Percentiles rank a stretch among this genome's conserved stretches.
Conservation (phyloP, 2,797 vertebrate species). For the Phoxinus dragarum region DNA sequence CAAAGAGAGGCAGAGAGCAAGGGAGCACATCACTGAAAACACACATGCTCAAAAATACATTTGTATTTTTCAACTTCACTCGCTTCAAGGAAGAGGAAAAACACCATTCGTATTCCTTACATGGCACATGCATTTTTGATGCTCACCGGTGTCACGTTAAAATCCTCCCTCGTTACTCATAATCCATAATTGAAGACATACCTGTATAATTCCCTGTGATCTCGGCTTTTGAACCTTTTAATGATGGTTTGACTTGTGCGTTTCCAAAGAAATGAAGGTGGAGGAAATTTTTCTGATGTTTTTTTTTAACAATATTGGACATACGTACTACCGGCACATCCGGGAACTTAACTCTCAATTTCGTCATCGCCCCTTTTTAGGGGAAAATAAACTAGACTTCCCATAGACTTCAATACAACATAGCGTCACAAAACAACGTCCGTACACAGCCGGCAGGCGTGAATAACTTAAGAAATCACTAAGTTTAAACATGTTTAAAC, state of each 20-base stretch:
- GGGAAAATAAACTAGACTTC: too few relatives aligned
- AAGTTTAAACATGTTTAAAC: too few relatives aligned
- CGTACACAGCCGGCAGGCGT: too few relatives aligned
- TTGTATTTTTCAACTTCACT: slow-evolving; percentile 44
- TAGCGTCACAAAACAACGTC: too few relatives aligned
- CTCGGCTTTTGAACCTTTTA: slow-evolving; percentile 29
- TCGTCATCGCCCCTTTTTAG: too few relatives aligned
- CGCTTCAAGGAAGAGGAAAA: slow-evolving; percentile 36
- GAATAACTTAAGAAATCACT: too few relatives aligned
- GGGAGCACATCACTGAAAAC: slow-evolving; percentile 17
- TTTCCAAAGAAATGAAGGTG: slow-evolving; percentile 17
- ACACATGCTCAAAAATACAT: slow-evolving; percentile 40
- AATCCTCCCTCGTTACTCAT: slow-evolving; percentile 60
- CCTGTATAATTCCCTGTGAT: slow-evolving; percentile 57
- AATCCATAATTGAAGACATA: slow-evolving; percentile 65
- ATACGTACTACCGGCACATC: too few relatives aligned
- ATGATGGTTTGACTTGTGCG: slow-evolving; percentile 38
- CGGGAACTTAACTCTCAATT: too few relatives aligned
- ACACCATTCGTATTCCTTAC: slow-evolving; percentile 53
- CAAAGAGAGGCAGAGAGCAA: slow-evolving; percentile 4
- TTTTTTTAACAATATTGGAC: slow-evolving; percentile 16
- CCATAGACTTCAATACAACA: too few relatives aligned
- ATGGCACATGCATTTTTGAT: slow-evolving; percentile 64
- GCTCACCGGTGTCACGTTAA: slow-evolving; percentile 53
- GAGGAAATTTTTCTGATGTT: background rate